A percentile compares a stretch with the other conserved stretches of the same genome.
Conservation (phyloP, 2,797 vertebrate genomes). For the Alca torda region DNA sequence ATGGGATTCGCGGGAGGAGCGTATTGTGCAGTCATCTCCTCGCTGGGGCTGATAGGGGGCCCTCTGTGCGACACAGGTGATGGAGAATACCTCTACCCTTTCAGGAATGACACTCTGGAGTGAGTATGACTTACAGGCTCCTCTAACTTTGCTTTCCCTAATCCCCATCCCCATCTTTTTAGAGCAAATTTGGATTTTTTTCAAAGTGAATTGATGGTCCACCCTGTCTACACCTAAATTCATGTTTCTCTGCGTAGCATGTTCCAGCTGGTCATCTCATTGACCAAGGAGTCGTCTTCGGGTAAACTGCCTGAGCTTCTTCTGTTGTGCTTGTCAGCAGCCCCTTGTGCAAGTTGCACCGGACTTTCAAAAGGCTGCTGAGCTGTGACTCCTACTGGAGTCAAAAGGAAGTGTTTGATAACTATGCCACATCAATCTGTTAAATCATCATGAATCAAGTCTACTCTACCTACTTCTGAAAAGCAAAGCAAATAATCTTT, state of each 20-base stretch:
- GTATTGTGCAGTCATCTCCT: slow-evolving; percentile 64
- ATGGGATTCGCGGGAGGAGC: slow-evolving; percentile 31
- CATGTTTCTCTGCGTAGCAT: neutral
- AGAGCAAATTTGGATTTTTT: neutral
- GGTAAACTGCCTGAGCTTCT: neutral
- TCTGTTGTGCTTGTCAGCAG: neutral
- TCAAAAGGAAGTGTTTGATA: neutral
- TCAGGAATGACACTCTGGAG: slow-evolving; percentile 65
- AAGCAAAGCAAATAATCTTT: neutral
- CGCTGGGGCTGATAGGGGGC: slow-evolving; percentile 51
- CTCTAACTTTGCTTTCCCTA: neutral
- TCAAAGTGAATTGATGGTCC: neutral
- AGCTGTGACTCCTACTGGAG: neutral
- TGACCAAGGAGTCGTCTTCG: neutral
- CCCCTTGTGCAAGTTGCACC: neutral
- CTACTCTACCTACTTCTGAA: neutral
- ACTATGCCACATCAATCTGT: neutral
- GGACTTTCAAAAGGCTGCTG: neutral
- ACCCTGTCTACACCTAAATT: neutral
- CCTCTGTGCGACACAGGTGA: slow-evolving; percentile 69
- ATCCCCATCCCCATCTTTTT: neutral
- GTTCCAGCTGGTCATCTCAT: neutral
- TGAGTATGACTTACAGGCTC: slow-evolving; percentile 38
- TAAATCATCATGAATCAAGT: neutral
- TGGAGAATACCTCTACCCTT: slow-evolving; percentile 68